Conservation (phyloP, 1,140 invertebrate species). For the Zaprionus gabonicus region DNA sequence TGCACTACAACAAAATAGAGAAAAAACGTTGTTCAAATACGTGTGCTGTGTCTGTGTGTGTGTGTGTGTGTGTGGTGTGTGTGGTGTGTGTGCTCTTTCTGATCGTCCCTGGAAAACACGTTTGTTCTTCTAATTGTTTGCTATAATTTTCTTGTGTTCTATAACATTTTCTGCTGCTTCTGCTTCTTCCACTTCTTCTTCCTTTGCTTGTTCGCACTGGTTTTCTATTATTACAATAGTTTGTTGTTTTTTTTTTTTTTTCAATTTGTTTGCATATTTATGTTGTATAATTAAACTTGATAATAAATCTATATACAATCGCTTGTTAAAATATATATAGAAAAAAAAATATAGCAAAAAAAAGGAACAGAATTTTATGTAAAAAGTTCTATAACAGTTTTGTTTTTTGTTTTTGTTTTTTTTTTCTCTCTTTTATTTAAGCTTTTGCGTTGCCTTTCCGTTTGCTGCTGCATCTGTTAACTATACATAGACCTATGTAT, state of each 20-base stretch:
- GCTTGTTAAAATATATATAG: conserved; percentile 47
- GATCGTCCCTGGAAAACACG: conserved; percentile 1
- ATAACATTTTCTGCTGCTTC: background rate
- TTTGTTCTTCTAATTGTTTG: background rate
- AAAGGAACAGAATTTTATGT: conserved; percentile 40
- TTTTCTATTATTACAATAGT: conserved; percentile 7
- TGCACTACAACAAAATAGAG: conserved; percentile 1
- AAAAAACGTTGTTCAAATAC: background rate
- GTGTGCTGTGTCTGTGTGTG: background rate
- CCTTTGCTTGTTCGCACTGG: background rate
- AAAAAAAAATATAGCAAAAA: conserved; percentile 38
- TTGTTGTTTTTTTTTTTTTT: background rate
- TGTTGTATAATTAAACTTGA: conserved; percentile 60
- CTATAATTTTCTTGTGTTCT: background rate
- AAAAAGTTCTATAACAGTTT: conserved; percentile 52
- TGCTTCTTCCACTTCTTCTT: background rate
- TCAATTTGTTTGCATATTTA: conserved; percentile 15
- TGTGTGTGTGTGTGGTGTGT: background rate
- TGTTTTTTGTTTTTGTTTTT: conserved; percentile 24
- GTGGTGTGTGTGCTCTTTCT: background rate
- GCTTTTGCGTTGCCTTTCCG: conserved; percentile 35
- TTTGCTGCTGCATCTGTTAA: conserved; percentile 22
- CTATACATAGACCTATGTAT: conserved; percentile 45
- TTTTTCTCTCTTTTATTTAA: conserved; percentile 40
- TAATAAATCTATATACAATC: conserved; percentile 58